These are phyloP conservation scores for Drymodes brunneopygia DNA, from an alignment of 2,113 vertebrate species.

Conservation along the genomic window DNA sequence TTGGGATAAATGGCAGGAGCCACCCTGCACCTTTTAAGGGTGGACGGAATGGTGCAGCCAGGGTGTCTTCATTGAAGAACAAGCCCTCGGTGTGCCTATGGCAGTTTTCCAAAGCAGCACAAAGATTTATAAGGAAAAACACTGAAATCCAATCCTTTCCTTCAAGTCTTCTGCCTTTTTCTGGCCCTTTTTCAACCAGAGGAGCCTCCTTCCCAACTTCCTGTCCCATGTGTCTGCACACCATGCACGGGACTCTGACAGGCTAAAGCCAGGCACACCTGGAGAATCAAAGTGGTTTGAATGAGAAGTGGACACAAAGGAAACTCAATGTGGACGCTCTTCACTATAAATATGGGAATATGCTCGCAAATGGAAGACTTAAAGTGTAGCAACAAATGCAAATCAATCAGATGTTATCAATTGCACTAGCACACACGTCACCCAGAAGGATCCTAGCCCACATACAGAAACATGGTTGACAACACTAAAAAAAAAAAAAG, in stretches of 20 bases:
- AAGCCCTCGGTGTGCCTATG: neutral
- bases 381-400: neutral
- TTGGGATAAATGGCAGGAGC: neutral
- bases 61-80: neutral
- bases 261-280: neutral
- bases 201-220: neutral
- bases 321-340: neutral
- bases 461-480: neutral
- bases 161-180: conserved; percentile 20
- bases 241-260: accelerated
- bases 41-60: neutral
- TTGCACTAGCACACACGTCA: neutral
- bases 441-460: neutral
- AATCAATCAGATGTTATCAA: neutral
- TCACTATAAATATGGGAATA: neutral
- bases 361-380: neutral
- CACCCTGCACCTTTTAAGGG: neutral
- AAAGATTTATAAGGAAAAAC: conserved; percentile 22
- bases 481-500: neutral
- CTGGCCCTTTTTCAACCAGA: conserved; percentile 26
- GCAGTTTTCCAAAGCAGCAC: neutral
- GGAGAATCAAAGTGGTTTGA: neutral
- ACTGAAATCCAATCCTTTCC: conserved; percentile 3
- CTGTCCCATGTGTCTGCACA: neutral
- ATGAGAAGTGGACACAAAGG: neutral